Evolutionary conservation across 2,113 vertebrate species (phyloP).

Genomic region (Tricholaema leucomelas): DNA sequence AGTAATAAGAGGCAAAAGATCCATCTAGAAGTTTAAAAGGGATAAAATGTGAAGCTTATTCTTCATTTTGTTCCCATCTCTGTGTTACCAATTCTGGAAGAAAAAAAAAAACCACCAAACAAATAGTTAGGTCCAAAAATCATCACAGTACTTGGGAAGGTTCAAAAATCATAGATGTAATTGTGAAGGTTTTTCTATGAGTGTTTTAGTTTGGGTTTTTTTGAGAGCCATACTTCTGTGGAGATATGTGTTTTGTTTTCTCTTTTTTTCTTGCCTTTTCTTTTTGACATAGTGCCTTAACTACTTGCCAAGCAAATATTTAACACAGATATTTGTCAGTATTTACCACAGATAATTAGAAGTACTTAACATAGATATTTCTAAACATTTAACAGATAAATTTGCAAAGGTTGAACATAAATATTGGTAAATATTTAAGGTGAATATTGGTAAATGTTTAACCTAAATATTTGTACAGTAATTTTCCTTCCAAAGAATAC

Average conservation of each 20-base stretch:
- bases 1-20: neutral
- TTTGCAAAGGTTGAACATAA: too few relatives aligned
- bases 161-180: neutral
- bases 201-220: neutral
- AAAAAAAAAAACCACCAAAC: neutral
- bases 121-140: neutral
- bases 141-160: neutral
- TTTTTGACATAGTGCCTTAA: neutral
- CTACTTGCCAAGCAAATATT: neutral
- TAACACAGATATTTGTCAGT: too few relatives aligned
- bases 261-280: neutral
- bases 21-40: neutral
- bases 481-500: neutral
- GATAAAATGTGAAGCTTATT: neutral
- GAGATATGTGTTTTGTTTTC: neutral
- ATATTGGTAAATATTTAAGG: too few relatives aligned
- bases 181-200: neutral
- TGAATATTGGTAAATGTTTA: too few relatives aligned
- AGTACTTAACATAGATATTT: too few relatives aligned
- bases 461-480: neutral
- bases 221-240: neutral
- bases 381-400: too few relatives aligned
- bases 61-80: neutral
- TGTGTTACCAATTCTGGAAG: neutral
- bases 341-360: too few relatives aligned